Evolutionary conservation across 1,140 invertebrate species (phyloP).

Genomic region (Diabrotica undecimpunctata): DNA sequence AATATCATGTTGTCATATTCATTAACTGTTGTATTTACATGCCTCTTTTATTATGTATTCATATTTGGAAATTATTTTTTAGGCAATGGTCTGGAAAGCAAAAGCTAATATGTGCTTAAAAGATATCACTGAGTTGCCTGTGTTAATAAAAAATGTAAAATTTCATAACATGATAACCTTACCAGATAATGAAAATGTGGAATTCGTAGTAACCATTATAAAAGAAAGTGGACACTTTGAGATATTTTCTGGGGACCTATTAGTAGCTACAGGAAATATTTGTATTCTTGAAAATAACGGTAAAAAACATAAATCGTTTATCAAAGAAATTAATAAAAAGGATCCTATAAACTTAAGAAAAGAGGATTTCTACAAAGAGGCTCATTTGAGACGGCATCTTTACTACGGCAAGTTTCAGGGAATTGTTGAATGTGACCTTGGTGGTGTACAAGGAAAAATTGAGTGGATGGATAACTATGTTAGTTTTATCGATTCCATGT

Average conservation of each 20-base stretch:
- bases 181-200: slow-evolving; percentile 62
- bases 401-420: slow-evolving; percentile 83
- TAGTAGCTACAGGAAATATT: slow-evolving; percentile 18
- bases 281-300: neutral
- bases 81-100: slow-evolving; percentile 82
- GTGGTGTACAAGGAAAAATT: slow-evolving; percentile 61
- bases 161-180: slow-evolving; percentile 80
- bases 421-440: slow-evolving; percentile 62
- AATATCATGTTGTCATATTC: no score
- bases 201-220: slow-evolving; percentile 79
- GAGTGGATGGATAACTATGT: slow-evolving; percentile 87
- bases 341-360: no score
- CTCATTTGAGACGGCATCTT: slow-evolving; percentile 88
- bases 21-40: no score
- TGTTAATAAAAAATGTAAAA: slow-evolving; percentile 80
- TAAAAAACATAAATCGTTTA: neutral
- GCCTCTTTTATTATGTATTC: no score
- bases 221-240: slow-evolving; percentile 78
- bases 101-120: slow-evolving; percentile 72
- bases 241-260: slow-evolving; percentile 40
- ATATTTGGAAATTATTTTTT: slow-evolving; percentile 8
- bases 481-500: slow-evolving; percentile 87
- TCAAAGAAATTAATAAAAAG: no score
- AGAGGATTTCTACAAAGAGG: slow-evolving; percentile 88
- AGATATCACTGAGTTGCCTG: slow-evolving; percentile 67